These are phyloP conservation scores for Luperina nickerlii DNA, from an alignment of 2,888 invertebrate genomes.

Conservation along the genomic window DNA sequence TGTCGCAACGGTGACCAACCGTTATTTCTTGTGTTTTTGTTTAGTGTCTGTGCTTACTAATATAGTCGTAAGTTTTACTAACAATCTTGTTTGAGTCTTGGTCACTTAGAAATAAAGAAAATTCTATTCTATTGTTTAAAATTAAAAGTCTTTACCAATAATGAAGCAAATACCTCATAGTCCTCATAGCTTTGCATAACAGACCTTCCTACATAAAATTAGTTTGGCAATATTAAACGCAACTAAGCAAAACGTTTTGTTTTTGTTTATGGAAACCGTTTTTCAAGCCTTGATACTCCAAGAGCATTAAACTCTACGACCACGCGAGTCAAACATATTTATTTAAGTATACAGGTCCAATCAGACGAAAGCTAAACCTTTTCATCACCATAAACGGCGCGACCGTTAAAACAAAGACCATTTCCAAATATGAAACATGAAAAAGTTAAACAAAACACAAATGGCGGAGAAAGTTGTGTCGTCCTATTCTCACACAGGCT, in stretches of 20 bases:
- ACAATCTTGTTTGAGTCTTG: no score
- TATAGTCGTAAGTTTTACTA: no score
- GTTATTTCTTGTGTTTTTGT: no score
- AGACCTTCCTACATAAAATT: background rate
- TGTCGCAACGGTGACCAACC: no score
- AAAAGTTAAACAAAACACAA: conserved; percentile 76
- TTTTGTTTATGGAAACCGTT: background rate
- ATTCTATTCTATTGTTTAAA: background rate
- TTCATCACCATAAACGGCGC: conserved; percentile 48
- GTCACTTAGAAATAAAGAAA: no score
- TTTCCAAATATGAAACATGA: conserved; percentile 66
- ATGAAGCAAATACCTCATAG: background rate
- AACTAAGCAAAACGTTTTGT: background rate
- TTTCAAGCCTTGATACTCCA: background rate
- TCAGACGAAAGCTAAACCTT: conserved; percentile 35
- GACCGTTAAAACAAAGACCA: conserved; percentile 56
- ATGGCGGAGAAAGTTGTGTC: conserved; percentile 80
- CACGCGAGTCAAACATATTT: background rate
- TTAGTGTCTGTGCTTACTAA: no score
- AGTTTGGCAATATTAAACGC: background rate
- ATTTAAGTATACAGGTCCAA: conserved; percentile 6
- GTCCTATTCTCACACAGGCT: conserved; percentile 81
- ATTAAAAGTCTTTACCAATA: background rate
- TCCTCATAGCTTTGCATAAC: no score
- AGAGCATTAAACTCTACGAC: background rate